Conservation (phyloP, 2,113 vertebrate species). For the Scartelaos histophorus region DNA sequence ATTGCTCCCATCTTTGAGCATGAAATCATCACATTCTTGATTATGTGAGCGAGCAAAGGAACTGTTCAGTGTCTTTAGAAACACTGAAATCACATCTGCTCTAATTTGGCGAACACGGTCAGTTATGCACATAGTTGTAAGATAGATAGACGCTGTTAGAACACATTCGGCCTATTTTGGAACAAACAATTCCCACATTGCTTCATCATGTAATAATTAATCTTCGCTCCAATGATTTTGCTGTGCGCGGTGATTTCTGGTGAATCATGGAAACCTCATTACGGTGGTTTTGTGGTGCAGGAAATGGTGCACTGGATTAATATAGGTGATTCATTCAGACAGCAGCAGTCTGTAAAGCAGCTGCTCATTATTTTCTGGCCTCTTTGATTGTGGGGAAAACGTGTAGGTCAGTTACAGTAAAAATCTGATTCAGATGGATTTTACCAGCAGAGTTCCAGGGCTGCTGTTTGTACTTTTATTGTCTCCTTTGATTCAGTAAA, state of each 20-base stretch:
- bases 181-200: not conserved
- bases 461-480: not conserved
- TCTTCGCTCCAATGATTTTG: constrained; percentile 9
- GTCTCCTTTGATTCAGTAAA: not conserved
- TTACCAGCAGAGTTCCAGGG: not conserved
- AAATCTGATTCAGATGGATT: not conserved
- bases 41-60: not conserved
- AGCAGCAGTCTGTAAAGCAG: not conserved
- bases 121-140: not conserved
- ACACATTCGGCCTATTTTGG: not conserved
- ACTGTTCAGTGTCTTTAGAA: not conserved
- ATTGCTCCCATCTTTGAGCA: not conserved
- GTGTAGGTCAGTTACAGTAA: constrained; percentile 1
- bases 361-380: not conserved
- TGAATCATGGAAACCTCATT: constrained; percentile 26
- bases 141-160: not conserved
- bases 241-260: constrained; percentile 5
- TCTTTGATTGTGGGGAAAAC: not conserved
- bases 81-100: not conserved
- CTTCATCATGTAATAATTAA: constrained; percentile 3
- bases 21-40: not conserved
- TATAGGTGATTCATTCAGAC: constrained; percentile 4
- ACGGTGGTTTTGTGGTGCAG: constrained; percentile 8
- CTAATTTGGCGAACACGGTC: not conserved
- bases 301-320: constrained; percentile 14